These are phyloP conservation scores for Harmothoe impar DNA, from an alignment of 2,888 invertebrate species.

Conservation along the genomic window DNA sequence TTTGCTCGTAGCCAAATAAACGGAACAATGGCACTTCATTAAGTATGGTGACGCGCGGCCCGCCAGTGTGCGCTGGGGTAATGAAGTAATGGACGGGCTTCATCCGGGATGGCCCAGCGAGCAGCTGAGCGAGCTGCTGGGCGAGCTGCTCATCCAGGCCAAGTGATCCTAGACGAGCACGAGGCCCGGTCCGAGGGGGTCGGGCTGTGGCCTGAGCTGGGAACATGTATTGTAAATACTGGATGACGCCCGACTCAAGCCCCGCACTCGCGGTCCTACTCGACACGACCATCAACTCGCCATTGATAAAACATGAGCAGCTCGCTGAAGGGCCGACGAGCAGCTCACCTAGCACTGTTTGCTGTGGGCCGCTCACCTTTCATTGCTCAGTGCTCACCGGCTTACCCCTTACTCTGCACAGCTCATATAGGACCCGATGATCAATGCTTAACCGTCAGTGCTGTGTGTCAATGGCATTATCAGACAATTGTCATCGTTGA, in stretches of 20 bases:
- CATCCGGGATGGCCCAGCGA: background rate
- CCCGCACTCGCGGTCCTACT: conserved; percentile 8
- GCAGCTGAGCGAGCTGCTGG: background rate
- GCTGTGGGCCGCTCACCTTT: background rate
- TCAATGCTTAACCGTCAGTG: too few species aligned
- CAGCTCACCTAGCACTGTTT: background rate
- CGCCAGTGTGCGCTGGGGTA: background rate
- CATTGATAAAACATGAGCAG: conserved; percentile 36
- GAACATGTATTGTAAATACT: conserved; percentile 23
- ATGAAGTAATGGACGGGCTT: conserved; percentile 18
- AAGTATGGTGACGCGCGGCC: background rate
- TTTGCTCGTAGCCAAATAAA: background rate
- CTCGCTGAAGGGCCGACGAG: background rate
- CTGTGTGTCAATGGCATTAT: too few species aligned
- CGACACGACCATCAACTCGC: conserved; percentile 20
- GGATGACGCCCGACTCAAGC: conserved; percentile 16
- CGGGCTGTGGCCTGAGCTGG: background rate
- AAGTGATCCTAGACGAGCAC: background rate
- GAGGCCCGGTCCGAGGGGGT: background rate
- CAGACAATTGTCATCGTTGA: too few species aligned
- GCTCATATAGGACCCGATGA: too few species aligned
- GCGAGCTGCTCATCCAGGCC: background rate
- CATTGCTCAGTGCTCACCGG: background rate
- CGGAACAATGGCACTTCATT: conserved; percentile 23
- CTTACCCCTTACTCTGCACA: background rate